These are phyloP conservation scores for Urocolius indicus DNA, from an alignment of 2,113 vertebrate genomes.

Conservation along the genomic window DNA sequence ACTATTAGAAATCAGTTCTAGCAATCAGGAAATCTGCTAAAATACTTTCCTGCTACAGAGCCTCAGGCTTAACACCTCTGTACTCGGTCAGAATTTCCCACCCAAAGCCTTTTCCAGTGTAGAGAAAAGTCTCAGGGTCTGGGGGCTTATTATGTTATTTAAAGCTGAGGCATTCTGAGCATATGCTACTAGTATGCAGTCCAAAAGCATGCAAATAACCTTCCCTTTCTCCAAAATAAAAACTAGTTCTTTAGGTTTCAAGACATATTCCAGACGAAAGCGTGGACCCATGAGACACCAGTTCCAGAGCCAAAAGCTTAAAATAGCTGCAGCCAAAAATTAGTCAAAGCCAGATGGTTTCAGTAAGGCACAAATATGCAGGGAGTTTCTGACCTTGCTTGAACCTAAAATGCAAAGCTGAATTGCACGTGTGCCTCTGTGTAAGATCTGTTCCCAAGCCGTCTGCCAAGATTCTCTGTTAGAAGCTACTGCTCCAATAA, in stretches of 20 bases:
- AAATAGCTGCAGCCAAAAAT: neutral
- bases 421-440: neutral
- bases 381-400: constrained; percentile 49
- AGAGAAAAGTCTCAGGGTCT: neutral
- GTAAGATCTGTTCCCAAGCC: constrained; percentile 22
- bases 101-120: neutral
- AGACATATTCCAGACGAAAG: neutral
- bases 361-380: neutral
- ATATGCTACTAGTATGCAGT: neutral
- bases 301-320: neutral
- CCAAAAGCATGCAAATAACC: neutral
- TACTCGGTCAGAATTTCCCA: constrained; percentile 5
- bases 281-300: neutral
- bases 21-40: constrained; percentile 65
- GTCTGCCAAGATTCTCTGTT: constrained; percentile 29
- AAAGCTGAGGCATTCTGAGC: neutral
- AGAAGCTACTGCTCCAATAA: neutral
- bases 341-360: constrained; percentile 7
- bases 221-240: neutral
- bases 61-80: neutral
- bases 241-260: neutral
- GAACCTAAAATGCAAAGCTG: neutral
- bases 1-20: constrained; percentile 36
- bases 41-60: constrained; percentile 59
- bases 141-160: neutral